Base-by-base conservation (phyloP, 1,140 invertebrate species). In the Physella acuta region DNA sequence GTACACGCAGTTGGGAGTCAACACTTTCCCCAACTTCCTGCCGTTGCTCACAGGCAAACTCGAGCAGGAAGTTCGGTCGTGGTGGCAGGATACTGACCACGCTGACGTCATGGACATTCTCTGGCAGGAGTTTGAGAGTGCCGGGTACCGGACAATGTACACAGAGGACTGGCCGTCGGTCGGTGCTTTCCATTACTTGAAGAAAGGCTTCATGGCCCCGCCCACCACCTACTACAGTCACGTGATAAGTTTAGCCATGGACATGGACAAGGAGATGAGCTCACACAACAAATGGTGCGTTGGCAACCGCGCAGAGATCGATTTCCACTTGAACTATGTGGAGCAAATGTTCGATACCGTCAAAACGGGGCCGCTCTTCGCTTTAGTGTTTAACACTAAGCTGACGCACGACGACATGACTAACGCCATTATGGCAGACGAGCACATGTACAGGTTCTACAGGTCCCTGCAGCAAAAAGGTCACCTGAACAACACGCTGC, bases 401-500 rank as follows among this genome's bases (percentile, higher is more conserved):
- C 8, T n/a, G 3, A 60, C 58, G 3, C 58, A 60, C 33, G 58
- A 60, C 58, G 31, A 60, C 31, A 20, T 24, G 2, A 60, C 33
- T 1, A 37, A 60, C 1, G 58, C 33, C 1, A 39, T 31, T 24
- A 60, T 4, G 31, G 24, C 37, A 4, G 58, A 60, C 33, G 58
- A 60, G 3, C 58, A 60, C 33, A 37, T 34, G 2, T 34, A 24
- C 8, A 60, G 37, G 16, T 60, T 60, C 3, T 51, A 53, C 31
- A 17, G 31, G 4, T 36, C 24, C 30, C 30, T 62, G 24, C 31
- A 71, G 24, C 28, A 37, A 20, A 44, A 36, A n/a, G 60, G 71
- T 24, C 53, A 31, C 4, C 72, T 87, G 5, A 80, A 87, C 53
- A 80, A 87, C 70, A 88, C 89, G 0, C 78, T 87, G 0, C 80